These are phyloP conservation scores for Phoenicopterus ruber DNA, from an alignment of 2,113 vertebrate species.

Conservation along the genomic window DNA sequence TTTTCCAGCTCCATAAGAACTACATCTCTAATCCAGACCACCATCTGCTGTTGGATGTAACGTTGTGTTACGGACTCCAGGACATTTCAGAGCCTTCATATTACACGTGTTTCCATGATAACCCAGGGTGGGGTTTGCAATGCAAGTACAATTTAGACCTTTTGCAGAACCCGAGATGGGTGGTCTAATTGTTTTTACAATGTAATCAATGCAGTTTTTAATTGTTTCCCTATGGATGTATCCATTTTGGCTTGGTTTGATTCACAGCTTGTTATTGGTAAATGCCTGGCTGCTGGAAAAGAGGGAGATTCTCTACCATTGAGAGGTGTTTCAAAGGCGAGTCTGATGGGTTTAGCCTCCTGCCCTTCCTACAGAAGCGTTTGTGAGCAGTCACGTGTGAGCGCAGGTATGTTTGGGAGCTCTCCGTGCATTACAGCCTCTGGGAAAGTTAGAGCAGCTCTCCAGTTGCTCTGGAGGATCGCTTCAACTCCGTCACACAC, in stretches of 20 bases:
- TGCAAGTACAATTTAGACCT: slow-evolving; percentile 62
- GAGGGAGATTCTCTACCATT: background rate
- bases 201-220: slow-evolving; percentile 68
- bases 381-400: background rate
- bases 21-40: slow-evolving; percentile 50
- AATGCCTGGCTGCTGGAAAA: slow-evolving; percentile 56
- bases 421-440: background rate
- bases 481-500: background rate
- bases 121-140: slow-evolving; percentile 49
- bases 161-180: slow-evolving; percentile 44
- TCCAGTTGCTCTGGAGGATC: background rate
- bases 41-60: slow-evolving; percentile 63
- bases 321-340: background rate
- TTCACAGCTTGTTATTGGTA: slow-evolving; percentile 58
- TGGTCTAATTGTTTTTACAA: slow-evolving; percentile 66
- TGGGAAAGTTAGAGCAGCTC: background rate
- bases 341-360: background rate
- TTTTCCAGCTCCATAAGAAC: slow-evolving; percentile 35
- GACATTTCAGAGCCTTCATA: slow-evolving; percentile 65
- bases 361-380: background rate
- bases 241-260: slow-evolving; percentile 60
- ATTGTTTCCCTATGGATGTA: slow-evolving; percentile 61
- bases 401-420: background rate
- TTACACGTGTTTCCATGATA: slow-evolving; percentile 45
- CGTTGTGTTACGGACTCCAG: slow-evolving; percentile 56